Conservation (phyloP, 2,113 vertebrate genomes). For the Tetrao urogallus region DNA sequence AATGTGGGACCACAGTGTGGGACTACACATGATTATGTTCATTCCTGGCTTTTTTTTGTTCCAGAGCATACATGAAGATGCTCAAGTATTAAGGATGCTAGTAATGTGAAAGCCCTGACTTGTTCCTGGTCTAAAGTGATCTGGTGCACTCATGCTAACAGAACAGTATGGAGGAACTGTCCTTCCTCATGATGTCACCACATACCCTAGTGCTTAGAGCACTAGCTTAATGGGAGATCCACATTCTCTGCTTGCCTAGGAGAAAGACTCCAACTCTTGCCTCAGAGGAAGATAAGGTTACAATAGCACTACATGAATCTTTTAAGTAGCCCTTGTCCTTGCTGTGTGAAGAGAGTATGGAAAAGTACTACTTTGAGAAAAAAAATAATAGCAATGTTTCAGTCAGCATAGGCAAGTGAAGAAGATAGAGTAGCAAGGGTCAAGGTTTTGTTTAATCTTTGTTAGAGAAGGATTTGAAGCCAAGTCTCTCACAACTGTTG, state of each 20-base stretch:
- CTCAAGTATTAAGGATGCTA: not conserved
- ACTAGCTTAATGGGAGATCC: not conserved
- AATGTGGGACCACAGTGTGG: not conserved
- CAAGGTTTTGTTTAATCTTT: not conserved
- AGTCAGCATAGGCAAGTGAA: not conserved
- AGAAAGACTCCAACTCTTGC: not conserved
- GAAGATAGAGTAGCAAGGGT: not conserved
- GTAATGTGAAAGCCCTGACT: not conserved
- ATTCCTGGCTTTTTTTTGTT: not conserved
- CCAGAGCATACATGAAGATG: not conserved
- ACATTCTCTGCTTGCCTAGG: not conserved
- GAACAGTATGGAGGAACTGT: not conserved
- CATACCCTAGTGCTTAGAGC: fast-evolving
- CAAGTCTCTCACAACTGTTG: not conserved
- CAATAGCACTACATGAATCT: not conserved
- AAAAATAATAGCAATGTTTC: not conserved
- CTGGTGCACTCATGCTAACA: not conserved
- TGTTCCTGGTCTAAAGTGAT: not conserved
- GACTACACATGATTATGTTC: not conserved
- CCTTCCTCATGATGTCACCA: not conserved
- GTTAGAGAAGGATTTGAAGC: not conserved
- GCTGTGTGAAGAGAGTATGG: not conserved
- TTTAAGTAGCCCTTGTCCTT: not conserved
- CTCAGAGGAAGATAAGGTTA: not conserved
- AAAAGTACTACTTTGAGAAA: not conserved